Evolutionary conservation across 92 coral and sea anemone genomes (phyloP).

Genomic region (Plumapathes pennacea): DNA sequence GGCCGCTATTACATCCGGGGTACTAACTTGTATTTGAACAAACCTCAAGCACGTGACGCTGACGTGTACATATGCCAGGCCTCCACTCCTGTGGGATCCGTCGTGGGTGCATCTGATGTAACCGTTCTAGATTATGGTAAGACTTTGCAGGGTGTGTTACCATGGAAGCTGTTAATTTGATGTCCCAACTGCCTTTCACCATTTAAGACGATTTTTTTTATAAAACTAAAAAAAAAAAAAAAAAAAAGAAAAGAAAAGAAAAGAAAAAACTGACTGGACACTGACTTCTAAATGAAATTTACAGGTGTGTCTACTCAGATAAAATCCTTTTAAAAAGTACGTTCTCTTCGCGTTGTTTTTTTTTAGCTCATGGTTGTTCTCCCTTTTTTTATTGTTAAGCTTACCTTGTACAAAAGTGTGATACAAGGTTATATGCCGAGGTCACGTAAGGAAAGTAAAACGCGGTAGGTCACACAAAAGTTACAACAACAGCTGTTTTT

Average conservation of each 20-base stretch:
- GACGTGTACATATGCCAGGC: constrained; percentile 80
- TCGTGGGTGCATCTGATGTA: constrained; percentile 59
- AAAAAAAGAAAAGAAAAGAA: too few relatives aligned
- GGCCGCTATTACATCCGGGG: constrained; percentile 52
- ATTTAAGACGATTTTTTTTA: too few relatives aligned
- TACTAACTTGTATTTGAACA: constrained; percentile 47
- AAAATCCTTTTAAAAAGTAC: not conserved
- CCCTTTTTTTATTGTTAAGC: not conserved
- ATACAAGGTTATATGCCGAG: too few relatives aligned
- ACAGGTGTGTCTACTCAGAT: not conserved
- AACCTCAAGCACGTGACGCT: constrained; percentile 60
- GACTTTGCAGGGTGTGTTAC: not conserved
- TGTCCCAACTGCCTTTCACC: not conserved
- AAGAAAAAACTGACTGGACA: too few relatives aligned
- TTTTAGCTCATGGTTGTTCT: not conserved
- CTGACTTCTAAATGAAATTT: too few relatives aligned
- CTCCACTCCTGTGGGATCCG: constrained; percentile 61
- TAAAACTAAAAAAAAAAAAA: too few relatives aligned
- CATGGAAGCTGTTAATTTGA: not conserved
- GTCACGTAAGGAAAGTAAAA: not conserved
- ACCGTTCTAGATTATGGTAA: constrained; percentile 56
- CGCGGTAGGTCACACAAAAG: not conserved
- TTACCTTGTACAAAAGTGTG: not conserved
- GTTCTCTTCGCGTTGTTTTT: not conserved
- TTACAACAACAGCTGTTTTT: not conserved